phyloP scores from a whole-genome alignment of 2,888 invertebrate species.

The Heliconius ethilla region DNA sequence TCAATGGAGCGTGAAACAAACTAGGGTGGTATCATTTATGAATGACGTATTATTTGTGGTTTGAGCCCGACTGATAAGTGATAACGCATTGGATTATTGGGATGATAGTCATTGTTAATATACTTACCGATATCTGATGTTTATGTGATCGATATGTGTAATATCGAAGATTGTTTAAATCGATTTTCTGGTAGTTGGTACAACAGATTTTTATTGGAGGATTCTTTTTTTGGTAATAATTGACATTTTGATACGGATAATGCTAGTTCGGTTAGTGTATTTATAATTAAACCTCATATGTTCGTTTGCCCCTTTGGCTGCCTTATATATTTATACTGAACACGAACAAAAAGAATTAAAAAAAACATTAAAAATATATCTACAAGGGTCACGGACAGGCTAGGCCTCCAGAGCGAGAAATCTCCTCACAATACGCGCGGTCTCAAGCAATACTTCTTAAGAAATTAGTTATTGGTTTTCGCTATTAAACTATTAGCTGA shows the following conservation, averaged over 20 bases:
- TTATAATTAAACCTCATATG: no score
- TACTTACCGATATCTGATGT: constrained; percentile 35
- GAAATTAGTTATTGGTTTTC: no score
- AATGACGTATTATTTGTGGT: constrained; percentile 56
- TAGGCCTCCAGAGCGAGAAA: no score
- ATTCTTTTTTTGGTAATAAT: not conserved
- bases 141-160: constrained; percentile 22
- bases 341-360: no score
- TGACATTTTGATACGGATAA: not conserved
- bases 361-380: no score
- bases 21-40: constrained; percentile 49
- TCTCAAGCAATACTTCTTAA: no score
- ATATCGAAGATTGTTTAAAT: constrained; percentile 22
- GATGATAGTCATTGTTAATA: constrained; percentile 54
- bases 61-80: constrained; percentile 42
- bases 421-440: no score
- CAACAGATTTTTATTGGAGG: not conserved
- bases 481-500: no score
- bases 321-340: no score
- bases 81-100: constrained; percentile 59
- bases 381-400: no score
- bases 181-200: constrained; percentile 1
- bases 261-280: not conserved
- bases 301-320: no score
- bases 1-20: constrained; percentile 31